Conservation (phyloP, 1,140 invertebrate genomes). For the Zaprionus gabonicus region DNA sequence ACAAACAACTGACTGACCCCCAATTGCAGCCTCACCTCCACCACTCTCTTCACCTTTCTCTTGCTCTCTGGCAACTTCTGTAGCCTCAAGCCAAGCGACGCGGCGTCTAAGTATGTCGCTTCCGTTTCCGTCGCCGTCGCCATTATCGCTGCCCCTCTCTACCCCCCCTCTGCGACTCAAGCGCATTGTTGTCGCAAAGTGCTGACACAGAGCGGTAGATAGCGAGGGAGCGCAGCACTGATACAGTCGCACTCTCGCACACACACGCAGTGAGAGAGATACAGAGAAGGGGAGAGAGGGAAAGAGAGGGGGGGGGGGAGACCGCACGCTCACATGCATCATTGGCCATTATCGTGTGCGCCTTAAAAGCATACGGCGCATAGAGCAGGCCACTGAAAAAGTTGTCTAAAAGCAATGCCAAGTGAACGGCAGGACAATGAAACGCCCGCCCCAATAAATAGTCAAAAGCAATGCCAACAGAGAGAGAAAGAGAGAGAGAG, state of each 20-base stretch:
- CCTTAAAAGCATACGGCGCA: constrained; percentile 66
- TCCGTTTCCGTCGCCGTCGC: constrained; percentile 70
- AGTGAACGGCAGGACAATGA: constrained; percentile 48
- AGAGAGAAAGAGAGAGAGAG: constrained; percentile 3
- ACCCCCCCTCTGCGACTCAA: constrained; percentile 16
- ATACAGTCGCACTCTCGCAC: constrained; percentile 14
- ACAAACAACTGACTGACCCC: constrained; percentile 31
- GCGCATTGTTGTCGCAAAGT: constrained; percentile 75
- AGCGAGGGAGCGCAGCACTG: constrained; percentile 18
- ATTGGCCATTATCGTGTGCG: constrained; percentile 76
- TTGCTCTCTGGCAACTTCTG: neutral
- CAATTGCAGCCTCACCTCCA: too few species aligned
- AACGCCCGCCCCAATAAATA: constrained; percentile 50
- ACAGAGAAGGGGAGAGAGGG: neutral
- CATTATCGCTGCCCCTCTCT: constrained; percentile 55
- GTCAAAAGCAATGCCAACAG: constrained; percentile 40
- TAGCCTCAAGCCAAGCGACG: constrained; percentile 12
- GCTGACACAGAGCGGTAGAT: constrained; percentile 49
- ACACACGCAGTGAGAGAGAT: neutral
- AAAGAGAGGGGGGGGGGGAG: neutral
- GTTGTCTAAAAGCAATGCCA: constrained; percentile 62
- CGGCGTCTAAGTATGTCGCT: constrained; percentile 73
- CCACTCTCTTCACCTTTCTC: neutral
- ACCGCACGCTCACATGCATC: constrained; percentile 59
- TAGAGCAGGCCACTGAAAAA: constrained; percentile 55